Conservation (phyloP, 2,113 vertebrate species). For the Poeciliopsis turrubarensis region DNA sequence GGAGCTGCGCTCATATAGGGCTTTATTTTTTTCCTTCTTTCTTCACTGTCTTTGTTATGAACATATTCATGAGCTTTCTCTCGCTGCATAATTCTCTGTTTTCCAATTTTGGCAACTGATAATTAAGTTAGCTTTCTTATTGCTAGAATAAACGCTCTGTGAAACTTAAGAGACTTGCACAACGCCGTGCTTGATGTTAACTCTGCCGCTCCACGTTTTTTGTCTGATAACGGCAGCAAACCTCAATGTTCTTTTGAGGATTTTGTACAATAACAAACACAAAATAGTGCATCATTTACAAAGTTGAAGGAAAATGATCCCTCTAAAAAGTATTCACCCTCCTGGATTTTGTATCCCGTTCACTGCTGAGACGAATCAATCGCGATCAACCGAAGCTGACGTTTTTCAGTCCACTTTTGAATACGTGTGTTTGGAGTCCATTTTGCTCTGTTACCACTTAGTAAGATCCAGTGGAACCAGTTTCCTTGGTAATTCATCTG, state of each 20-base stretch:
- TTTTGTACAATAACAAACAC: background rate
- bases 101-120: constrained; percentile 1
- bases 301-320: too few relatives aligned
- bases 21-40: too few relatives aligned
- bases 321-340: too few relatives aligned
- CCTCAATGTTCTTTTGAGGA: background rate
- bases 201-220: background rate
- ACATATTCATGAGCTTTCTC: background rate
- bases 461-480: too few relatives aligned
- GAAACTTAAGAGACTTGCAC: background rate
- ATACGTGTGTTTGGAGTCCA: too few relatives aligned
- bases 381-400: too few relatives aligned
- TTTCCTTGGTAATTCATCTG: too few relatives aligned
- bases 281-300: too few relatives aligned
- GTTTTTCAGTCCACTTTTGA: too few relatives aligned
- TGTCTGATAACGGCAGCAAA: background rate
- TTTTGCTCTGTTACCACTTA: too few relatives aligned
- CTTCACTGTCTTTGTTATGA: background rate
- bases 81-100: background rate
- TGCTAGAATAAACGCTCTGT: background rate
- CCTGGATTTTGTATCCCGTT: too few relatives aligned
- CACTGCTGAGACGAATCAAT: too few relatives aligned
- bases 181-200: background rate
- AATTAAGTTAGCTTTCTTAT: constrained; percentile 17
- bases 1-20: constrained; percentile 1